These are phyloP conservation scores for Fissipunctia ypsillon DNA, from an alignment of 2,888 invertebrate genomes.

Conservation along the genomic window DNA sequence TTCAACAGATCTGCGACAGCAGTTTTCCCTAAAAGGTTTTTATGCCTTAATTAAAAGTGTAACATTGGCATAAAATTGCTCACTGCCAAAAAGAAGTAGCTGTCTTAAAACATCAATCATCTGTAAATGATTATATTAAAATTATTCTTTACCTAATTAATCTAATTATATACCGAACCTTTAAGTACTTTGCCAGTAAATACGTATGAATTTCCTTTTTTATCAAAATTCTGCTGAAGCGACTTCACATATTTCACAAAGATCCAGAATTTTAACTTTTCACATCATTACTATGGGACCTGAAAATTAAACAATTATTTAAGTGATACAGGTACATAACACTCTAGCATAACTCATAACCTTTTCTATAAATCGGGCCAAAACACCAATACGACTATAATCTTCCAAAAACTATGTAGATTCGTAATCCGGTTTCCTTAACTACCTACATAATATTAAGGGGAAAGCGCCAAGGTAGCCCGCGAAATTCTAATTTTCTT, in stretches of 20 bases:
- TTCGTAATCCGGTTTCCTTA: neutral
- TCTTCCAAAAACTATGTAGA: neutral
- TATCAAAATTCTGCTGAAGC: neutral
- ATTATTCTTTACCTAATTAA: slow-evolving; percentile 3
- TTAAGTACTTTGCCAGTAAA: neutral
- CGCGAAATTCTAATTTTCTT: no score
- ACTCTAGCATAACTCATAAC: neutral
- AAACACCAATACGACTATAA: neutral
- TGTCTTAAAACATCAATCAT: slow-evolving; percentile 32
- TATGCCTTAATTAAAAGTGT: neutral
- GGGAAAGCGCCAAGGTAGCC: no score
- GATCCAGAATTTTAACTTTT: neutral
- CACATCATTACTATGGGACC: neutral
- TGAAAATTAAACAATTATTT: neutral
- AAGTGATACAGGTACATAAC: neutral
- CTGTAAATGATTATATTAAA: slow-evolving; percentile 2
- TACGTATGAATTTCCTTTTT: neutral
- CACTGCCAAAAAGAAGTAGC: neutral
- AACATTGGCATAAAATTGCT: slow-evolving; percentile 9
- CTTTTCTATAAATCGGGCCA: neutral
- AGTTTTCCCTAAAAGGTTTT: slow-evolving; percentile 2
- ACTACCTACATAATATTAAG: neutral
- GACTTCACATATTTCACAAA: neutral
- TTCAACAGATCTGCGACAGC: neutral
- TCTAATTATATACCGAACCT: neutral